phyloP scores from a whole-genome alignment of 2,113 vertebrate species.

The Alligator mississippiensis region DNA sequence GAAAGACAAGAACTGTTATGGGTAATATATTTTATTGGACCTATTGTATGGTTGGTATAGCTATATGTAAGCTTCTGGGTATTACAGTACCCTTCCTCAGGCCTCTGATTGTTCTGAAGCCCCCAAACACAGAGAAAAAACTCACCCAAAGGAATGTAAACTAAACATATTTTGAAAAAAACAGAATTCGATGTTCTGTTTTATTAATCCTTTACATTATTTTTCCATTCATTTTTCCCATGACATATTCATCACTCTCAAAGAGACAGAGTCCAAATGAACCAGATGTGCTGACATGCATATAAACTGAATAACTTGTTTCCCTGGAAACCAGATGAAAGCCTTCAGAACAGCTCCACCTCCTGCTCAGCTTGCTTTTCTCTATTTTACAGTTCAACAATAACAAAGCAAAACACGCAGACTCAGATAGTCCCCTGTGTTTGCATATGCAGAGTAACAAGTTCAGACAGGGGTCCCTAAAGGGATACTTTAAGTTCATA shows the following conservation, averaged over 20 bases:
- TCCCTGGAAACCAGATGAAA: slow-evolving; percentile 70
- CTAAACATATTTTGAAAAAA: background rate
- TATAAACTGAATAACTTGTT: slow-evolving; percentile 67
- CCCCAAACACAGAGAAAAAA: background rate
- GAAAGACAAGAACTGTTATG: too few relatives aligned
- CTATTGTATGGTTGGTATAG: too few relatives aligned
- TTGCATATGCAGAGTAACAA: slow-evolving; percentile 56
- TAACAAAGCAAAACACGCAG: slow-evolving; percentile 63
- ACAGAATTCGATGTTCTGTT: slow-evolving; percentile 33
- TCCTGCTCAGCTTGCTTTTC: slow-evolving; percentile 61
- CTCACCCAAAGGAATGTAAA: background rate
- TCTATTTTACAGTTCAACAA: slow-evolving; percentile 43
- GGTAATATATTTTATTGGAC: too few relatives aligned
- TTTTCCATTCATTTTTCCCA: slow-evolving; percentile 59
- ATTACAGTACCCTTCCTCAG: too few relatives aligned
- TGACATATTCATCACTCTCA: slow-evolving; percentile 60
- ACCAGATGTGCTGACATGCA: slow-evolving; percentile 68
- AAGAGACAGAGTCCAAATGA: slow-evolving; percentile 61
- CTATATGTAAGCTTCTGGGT: too few relatives aligned
- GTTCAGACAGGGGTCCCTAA: slow-evolving; percentile 44
- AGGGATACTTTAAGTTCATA: slow-evolving; percentile 32
- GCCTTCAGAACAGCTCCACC: slow-evolving; percentile 54
- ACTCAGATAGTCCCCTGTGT: slow-evolving; percentile 50
- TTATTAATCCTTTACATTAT: slow-evolving; percentile 58
- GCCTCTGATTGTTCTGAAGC: background rate